Conservation (phyloP, 1,140 invertebrate genomes). For the Galendromus occidentalis region DNA sequence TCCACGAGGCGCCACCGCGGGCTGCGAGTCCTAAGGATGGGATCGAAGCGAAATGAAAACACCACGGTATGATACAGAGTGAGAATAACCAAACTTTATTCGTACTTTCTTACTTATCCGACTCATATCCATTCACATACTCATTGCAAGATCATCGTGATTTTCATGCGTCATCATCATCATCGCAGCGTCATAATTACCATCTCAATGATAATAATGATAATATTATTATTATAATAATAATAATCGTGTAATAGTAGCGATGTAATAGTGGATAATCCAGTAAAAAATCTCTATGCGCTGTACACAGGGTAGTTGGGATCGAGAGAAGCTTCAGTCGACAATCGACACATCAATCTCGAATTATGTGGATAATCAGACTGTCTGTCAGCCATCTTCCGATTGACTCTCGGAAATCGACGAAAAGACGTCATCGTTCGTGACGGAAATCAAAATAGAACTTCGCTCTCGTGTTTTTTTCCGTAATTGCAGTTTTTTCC, state of each 20-base stretch:
- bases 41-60: neutral
- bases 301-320: conserved; percentile 9
- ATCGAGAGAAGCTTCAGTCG: neutral
- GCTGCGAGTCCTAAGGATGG: too few relatives aligned
- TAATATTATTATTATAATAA: neutral
- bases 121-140: neutral
- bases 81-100: conserved; percentile 12
- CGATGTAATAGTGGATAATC: too few relatives aligned
- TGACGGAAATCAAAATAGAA: too few relatives aligned
- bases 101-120: neutral
- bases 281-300: conserved; percentile 9
- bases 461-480: too few relatives aligned
- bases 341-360: too few relatives aligned
- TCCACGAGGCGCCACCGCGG: too few relatives aligned
- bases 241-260: neutral
- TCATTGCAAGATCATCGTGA: neutral
- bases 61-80: neutral
- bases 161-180: neutral
- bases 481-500: too few relatives aligned
- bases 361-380: too few relatives aligned
- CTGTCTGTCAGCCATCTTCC: too few relatives aligned
- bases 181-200: neutral
- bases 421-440: too few relatives aligned
- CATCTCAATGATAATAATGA: neutral
- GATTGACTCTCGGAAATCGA: too few relatives aligned